Conservation (phyloP, 1,140 invertebrate genomes). For the Contarinia nasturtii region DNA sequence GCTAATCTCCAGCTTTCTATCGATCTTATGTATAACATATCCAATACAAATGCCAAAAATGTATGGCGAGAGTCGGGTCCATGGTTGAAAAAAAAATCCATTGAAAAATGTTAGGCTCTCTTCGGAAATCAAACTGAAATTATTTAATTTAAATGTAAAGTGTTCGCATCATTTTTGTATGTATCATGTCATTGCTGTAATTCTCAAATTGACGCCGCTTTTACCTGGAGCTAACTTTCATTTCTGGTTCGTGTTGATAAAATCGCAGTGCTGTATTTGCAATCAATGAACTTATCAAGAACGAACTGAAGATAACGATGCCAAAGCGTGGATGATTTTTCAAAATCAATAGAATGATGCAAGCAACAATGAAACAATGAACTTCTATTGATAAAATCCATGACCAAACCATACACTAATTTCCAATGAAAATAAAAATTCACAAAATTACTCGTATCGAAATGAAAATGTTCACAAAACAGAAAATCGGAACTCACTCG, state of each 20-base stretch:
- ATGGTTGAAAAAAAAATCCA: slow-evolving; percentile 24
- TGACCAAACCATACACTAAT: slow-evolving; percentile 10
- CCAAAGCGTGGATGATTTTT: slow-evolving; percentile 7
- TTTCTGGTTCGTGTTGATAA: not conserved
- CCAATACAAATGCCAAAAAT: slow-evolving; percentile 23
- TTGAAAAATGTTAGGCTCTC: slow-evolving; percentile 3
- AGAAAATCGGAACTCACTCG: slow-evolving; percentile 13
- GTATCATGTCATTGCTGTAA: no score
- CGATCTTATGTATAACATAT: slow-evolving; percentile 20
- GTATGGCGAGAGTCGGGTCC: slow-evolving; percentile 24
- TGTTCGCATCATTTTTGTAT: not conserved
- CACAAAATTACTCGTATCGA: not conserved
- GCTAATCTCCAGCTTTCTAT: slow-evolving; percentile 19
- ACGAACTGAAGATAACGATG: slow-evolving; percentile 2
- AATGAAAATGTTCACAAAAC: not conserved
- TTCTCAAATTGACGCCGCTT: no score
- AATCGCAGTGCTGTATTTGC: slow-evolving; percentile 1
- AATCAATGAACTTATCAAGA: slow-evolving; percentile 5
- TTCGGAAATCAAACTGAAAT: not conserved
- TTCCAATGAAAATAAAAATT: not conserved
- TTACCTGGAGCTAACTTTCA: not conserved
- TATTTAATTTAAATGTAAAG: not conserved
- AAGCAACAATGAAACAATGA: slow-evolving; percentile 7
- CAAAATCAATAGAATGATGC: slow-evolving; percentile 6
- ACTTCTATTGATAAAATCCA: slow-evolving; percentile 9